Conservation (phyloP, 92 coral and sea anemone species). For the Heliopora coerulea region DNA sequence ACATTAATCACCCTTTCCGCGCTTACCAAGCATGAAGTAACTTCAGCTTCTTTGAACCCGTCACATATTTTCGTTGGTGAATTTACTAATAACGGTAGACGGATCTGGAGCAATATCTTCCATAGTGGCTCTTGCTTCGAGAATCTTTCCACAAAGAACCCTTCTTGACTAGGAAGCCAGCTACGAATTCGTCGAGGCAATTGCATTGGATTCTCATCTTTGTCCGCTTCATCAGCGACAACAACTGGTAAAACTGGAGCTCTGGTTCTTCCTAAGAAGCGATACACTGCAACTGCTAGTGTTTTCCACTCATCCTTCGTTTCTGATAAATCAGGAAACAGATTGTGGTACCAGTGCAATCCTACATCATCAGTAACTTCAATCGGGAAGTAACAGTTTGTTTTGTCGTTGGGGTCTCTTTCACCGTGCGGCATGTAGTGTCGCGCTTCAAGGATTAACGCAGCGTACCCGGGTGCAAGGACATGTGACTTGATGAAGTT, state of each 20-base stretch:
- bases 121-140: too few species aligned
- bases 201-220: background rate
- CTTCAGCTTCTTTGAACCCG: conserved; percentile 44
- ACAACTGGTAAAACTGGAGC: conserved; percentile 53
- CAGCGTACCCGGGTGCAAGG: conserved; percentile 59
- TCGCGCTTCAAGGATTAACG: conserved; percentile 50
- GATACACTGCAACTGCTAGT: conserved; percentile 52
- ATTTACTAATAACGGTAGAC: conserved; percentile 57
- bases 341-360: conserved; percentile 63
- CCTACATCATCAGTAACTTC: conserved; percentile 21
- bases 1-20: conserved; percentile 50
- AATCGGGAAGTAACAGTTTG: background rate
- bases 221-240: background rate
- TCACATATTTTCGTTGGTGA: conserved; percentile 39
- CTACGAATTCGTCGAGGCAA: background rate
- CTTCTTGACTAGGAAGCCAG: background rate
- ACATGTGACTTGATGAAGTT: conserved; percentile 41
- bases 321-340: conserved; percentile 59
- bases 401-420: background rate
- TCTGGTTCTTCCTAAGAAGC: conserved; percentile 25
- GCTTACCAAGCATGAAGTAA: conserved; percentile 38
- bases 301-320: conserved; percentile 55
- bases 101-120: conserved; percentile 64
- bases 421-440: background rate
- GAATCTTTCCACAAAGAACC: background rate